Percentiles rank a stretch among this genome's conserved stretches.
Conservation (phyloP, 2,888 invertebrate genomes). For the Agrotis puta region DNA sequence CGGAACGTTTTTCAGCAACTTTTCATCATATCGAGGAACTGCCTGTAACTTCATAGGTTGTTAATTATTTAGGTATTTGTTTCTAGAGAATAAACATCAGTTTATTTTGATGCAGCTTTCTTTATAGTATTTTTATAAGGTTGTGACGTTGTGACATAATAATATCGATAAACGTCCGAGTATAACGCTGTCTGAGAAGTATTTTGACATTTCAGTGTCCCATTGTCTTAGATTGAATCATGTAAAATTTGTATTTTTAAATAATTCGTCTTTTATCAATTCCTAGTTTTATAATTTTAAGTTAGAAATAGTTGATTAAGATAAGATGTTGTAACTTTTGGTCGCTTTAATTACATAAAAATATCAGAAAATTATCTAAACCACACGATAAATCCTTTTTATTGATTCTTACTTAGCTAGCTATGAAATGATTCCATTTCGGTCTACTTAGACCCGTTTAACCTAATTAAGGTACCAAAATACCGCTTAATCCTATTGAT, state of each 20-base stretch:
- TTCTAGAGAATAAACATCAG: not conserved
- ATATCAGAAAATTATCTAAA: not conserved
- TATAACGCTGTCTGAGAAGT: too few species aligned
- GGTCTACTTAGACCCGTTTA: not conserved
- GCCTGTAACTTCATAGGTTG: too few species aligned
- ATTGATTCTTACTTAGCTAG: slow-evolving; percentile 1
- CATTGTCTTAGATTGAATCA: too few species aligned
- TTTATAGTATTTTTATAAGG: not conserved
- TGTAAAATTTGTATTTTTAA: too few species aligned
- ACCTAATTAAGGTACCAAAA: slow-evolving; percentile 9
- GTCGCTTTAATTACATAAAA: not conserved
- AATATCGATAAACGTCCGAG: not conserved
- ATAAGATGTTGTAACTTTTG: too few species aligned
- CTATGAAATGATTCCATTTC: not conserved
- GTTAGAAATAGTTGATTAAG: too few species aligned
- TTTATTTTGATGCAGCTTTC: not conserved
- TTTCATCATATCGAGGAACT: not conserved
- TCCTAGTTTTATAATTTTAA: too few species aligned
- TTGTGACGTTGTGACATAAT: not conserved
- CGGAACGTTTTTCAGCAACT: slow-evolving; percentile 10
- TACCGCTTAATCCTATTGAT: slow-evolving; percentile 36
- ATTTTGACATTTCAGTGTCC: too few species aligned
- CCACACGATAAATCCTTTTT: not conserved
- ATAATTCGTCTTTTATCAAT: too few species aligned
- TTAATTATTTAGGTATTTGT: not conserved